phyloP scores from a whole-genome alignment of 2,888 invertebrate genomes.

The Sialis fuliginosa region DNA sequence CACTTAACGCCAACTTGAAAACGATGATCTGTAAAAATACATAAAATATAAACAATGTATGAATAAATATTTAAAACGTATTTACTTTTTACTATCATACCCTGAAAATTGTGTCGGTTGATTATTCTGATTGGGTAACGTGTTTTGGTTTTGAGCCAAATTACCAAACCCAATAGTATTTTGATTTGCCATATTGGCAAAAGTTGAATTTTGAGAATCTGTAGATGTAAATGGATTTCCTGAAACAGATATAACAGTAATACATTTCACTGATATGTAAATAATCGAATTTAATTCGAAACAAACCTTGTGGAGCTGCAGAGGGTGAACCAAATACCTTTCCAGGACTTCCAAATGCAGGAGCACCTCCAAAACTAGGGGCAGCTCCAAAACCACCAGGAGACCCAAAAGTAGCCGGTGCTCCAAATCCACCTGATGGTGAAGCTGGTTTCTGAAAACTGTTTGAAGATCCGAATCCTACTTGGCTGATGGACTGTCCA shows the following conservation, averaged over 20 bases:
- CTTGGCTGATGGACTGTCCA: conserved; percentile 21
- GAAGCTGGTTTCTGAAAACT: conserved; percentile 17
- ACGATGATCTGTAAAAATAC: conserved; percentile 19
- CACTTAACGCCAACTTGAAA: conserved; percentile 24
- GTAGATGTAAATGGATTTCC: conserved; percentile 28
- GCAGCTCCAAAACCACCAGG: conserved; percentile 20
- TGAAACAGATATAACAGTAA: conserved; percentile 4
- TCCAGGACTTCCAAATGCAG: conserved; percentile 27
- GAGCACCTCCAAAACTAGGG: conserved; percentile 27
- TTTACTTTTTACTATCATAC: conserved; percentile 13
- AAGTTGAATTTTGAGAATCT: conserved; percentile 35
- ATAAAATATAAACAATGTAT: neutral
- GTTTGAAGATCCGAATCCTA: conserved; percentile 22
- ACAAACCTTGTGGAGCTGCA: conserved; percentile 9
- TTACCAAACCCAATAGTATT: conserved; percentile 46
- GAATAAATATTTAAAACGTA: neutral
- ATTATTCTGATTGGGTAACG: conserved; percentile 14
- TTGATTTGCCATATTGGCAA: conserved; percentile 43
- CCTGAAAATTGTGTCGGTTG: conserved; percentile 21
- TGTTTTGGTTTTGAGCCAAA: conserved; percentile 34
- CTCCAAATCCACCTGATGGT: conserved; percentile 13
- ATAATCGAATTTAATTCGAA: neutral
- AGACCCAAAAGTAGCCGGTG: conserved; percentile 16
- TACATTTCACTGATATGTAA: neutral
- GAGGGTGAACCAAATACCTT: conserved; percentile 22